A percentile compares a stretch with the other conserved stretches of the same genome.
These are phyloP conservation scores for Marronus borbonicus DNA, from an alignment of 2,888 invertebrate genomes.

Conservation along the genomic window DNA sequence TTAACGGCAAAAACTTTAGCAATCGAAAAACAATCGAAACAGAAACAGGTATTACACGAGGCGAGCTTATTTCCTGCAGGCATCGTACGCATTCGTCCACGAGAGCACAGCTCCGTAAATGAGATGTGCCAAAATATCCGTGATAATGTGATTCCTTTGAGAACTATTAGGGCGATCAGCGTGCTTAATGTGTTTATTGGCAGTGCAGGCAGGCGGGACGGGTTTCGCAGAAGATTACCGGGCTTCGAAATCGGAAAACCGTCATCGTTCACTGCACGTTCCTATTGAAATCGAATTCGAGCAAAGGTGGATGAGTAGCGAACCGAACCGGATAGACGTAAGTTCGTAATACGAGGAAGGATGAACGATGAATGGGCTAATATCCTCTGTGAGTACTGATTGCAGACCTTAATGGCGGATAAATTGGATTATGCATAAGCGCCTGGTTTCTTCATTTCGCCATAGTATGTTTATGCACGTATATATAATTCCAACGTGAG, in stretches of 20 bases:
- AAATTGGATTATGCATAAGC: slow-evolving; percentile 44
- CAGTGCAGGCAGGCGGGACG: slow-evolving; percentile 29
- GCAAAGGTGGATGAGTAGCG: slow-evolving; percentile 43
- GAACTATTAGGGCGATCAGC: slow-evolving; percentile 46
- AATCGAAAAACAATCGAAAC: too few species aligned
- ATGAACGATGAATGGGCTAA: slow-evolving; percentile 41
- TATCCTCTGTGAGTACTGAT: slow-evolving; percentile 38
- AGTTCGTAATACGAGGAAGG: slow-evolving; percentile 36
- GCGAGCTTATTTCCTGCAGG: too few species aligned
- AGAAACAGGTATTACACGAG: too few species aligned
- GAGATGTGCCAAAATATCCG: slow-evolving; percentile 45
- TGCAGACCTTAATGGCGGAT: slow-evolving; percentile 37
- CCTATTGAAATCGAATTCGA: slow-evolving; percentile 41
- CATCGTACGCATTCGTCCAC: slow-evolving; percentile 1
- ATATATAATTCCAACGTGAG: too few species aligned
- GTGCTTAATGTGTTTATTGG: slow-evolving; percentile 45
- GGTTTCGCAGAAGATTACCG: slow-evolving; percentile 38
- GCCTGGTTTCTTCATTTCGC: slow-evolving; percentile 11
- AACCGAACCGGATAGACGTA: slow-evolving; percentile 43
- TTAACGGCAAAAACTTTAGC: too few species aligned
- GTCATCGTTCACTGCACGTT: slow-evolving; percentile 24
- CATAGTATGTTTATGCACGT: neutral
- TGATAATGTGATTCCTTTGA: slow-evolving; percentile 45
- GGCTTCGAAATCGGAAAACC: slow-evolving; percentile 39
- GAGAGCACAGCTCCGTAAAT: slow-evolving; percentile 16